Evolutionary conservation across 2,797 vertebrate species (phyloP).

Genomic region (Enteromius thamalakanensis): DNA sequence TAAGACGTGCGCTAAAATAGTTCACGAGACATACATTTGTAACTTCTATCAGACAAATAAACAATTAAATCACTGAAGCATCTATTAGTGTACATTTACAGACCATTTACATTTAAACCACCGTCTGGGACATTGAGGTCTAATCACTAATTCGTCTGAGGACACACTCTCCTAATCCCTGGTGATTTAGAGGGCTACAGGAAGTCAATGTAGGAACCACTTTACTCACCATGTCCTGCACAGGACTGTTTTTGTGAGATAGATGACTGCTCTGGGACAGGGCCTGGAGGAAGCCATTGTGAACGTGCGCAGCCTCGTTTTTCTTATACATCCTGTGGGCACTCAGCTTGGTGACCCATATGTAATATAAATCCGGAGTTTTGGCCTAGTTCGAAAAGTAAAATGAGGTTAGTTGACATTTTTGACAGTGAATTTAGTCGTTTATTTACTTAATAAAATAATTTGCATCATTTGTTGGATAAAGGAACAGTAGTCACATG

Average conservation of each 20-base stretch:
- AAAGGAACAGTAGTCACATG: background rate
- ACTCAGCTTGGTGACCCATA: conserved; percentile 90
- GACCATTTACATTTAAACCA: background rate
- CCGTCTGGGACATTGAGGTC: conserved; percentile 19
- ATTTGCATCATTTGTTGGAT: background rate
- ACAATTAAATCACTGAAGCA: background rate
- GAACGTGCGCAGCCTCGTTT: conserved; percentile 71
- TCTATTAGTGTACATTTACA: conserved; percentile 13
- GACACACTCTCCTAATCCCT: conserved; percentile 31
- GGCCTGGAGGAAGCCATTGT: conserved; percentile 66
- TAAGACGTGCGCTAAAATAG: conserved; percentile 59
- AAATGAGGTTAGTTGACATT: background rate
- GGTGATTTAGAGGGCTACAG: conserved; percentile 5
- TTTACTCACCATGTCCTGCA: conserved; percentile 67
- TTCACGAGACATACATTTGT: background rate
- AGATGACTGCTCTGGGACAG: conserved; percentile 48
- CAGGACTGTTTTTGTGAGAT: conserved; percentile 68
- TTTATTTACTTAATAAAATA: background rate
- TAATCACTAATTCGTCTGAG: conserved; percentile 26
- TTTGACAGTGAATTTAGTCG: background rate
- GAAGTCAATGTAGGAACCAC: background rate
- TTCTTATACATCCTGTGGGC: conserved; percentile 84
- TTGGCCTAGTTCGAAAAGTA: conserved; percentile 77
- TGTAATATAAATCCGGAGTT: conserved; percentile 87
- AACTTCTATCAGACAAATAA: background rate